Conservation (phyloP, 2,113 vertebrate genomes). For the Forbesichthys papilliferus region DNA sequence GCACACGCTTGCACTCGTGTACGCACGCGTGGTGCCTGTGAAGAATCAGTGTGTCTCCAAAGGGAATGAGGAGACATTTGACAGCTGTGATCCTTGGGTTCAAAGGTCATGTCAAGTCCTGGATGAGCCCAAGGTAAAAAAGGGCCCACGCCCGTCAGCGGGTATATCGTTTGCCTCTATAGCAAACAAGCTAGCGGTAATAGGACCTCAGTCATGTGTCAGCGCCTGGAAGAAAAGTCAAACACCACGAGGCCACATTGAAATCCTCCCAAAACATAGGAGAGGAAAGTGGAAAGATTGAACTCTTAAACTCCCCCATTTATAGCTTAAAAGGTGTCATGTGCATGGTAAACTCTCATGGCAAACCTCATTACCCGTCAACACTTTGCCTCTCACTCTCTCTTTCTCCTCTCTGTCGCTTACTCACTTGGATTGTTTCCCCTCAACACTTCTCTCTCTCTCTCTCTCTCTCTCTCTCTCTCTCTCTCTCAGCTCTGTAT, state of each 20-base stretch:
- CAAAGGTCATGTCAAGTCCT: constrained; percentile 75
- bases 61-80: constrained; percentile 75
- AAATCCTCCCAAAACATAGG: constrained; percentile 53
- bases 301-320: constrained; percentile 72
- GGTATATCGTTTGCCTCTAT: constrained; percentile 65
- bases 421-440: not conserved
- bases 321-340: constrained; percentile 66
- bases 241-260: constrained; percentile 61
- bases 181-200: constrained; percentile 64
- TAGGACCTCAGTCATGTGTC: constrained; percentile 77
- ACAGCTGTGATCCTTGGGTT: constrained; percentile 72
- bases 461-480: constrained; percentile 44
- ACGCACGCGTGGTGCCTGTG: constrained; percentile 43
- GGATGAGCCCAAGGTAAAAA: constrained; percentile 76
- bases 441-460: constrained; percentile 36
- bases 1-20: constrained; percentile 11
- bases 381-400: constrained; percentile 49
- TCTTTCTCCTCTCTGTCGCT: constrained; percentile 48
- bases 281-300: constrained; percentile 58
- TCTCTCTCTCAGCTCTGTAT: constrained; percentile 50
- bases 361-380: constrained; percentile 60
- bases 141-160: constrained; percentile 64
- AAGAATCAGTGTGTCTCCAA: constrained; percentile 55
- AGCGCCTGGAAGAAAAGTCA: constrained; percentile 66
- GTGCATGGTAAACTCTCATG: constrained; percentile 62